phyloP scores from a whole-genome alignment of 2,888 invertebrate species.

The Isotomurus palustris region DNA sequence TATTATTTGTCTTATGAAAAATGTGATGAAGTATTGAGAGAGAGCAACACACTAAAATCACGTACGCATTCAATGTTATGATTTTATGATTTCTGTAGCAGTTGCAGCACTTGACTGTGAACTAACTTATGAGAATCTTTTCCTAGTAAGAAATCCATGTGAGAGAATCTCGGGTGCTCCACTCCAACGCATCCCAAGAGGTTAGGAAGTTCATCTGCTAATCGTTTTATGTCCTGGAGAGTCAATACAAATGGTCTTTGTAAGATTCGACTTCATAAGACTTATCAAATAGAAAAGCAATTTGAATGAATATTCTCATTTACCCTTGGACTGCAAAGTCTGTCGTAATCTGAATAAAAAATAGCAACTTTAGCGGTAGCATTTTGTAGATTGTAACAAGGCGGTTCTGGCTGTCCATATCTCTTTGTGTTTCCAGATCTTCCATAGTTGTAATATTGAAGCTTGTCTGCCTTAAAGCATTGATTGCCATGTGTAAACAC shows the following conservation, averaged over 20 bases:
- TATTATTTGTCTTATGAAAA: no score
- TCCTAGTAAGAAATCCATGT: constrained; percentile 1
- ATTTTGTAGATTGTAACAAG: not conserved
- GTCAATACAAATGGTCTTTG: no score
- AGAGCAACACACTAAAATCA: no score
- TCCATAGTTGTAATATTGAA: constrained; percentile 1
- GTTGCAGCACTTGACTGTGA: no score
- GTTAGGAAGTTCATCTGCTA: not conserved
- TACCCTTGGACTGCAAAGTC: not conserved
- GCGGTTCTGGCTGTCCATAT: constrained; percentile 1
- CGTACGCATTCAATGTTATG: no score
- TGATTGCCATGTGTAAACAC: not conserved
- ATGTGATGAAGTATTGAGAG: no score
- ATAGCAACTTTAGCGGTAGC: not conserved
- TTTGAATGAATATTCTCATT: not conserved
- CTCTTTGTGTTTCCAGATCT: not conserved
- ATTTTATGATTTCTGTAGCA: no score
- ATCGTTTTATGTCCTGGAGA: not conserved
- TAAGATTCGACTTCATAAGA: no score
- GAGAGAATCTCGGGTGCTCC: not conserved
- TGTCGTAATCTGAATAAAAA: not conserved
- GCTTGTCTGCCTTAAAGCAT: not conserved
- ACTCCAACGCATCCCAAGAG: not conserved
- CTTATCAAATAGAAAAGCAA: not conserved
- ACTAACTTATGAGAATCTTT: not conserved